Base-by-base conservation (phyloP, 1,140 invertebrate species). In the Lucilia cuprina region DNA sequence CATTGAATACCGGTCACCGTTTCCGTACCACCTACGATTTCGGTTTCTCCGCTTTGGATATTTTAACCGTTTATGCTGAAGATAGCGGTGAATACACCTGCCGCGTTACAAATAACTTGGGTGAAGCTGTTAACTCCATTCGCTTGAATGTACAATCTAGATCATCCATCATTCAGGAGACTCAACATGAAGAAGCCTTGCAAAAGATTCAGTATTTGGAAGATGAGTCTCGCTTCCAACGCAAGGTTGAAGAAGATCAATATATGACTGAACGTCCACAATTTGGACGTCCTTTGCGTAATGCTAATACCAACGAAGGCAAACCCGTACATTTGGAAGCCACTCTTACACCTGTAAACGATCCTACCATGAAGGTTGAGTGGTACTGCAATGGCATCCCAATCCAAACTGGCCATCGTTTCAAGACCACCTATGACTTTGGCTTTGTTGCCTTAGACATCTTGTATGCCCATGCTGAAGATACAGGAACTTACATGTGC, bases 371-470 rank as follows among this genome's bases (percentile, higher is more conserved):
- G 96, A 94, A 95, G 84, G 96, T 99, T 25, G 97, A 99, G 92
- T 99, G 98, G 98, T 98, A 94, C 91, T 95, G 96, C 89, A 97
- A 99, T 92, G 98, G 97, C 83, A 93, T 94, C 87, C 97, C 97
- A 1, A 95, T 99, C 86, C 95, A 95, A 87, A 96, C 97, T 88
- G 96, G 97, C 87, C 96, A 97, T 88, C 94, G 97, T 86, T 97
- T 97, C 91, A 97, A 97, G 91, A 97, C 97, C 10, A 96, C 96
- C 8, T 97, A 99, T 88, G 98, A 99, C 90, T 99, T 99, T 92
- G 98, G 98, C 84, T 99, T 97, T 91, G 97, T 99, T 9, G 96
- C 97, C 82, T 92, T 99, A 55, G 98, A 99, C 91, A 96, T 99
- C 87, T 92, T 99, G n/a, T 99, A 98, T 92, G 96, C 97, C 70